A percentile compares a stretch with the other conserved stretches of the same genome.
Evolutionary conservation across 2,888 invertebrate genomes (phyloP).

Genomic region (Unio delphinus): DNA sequence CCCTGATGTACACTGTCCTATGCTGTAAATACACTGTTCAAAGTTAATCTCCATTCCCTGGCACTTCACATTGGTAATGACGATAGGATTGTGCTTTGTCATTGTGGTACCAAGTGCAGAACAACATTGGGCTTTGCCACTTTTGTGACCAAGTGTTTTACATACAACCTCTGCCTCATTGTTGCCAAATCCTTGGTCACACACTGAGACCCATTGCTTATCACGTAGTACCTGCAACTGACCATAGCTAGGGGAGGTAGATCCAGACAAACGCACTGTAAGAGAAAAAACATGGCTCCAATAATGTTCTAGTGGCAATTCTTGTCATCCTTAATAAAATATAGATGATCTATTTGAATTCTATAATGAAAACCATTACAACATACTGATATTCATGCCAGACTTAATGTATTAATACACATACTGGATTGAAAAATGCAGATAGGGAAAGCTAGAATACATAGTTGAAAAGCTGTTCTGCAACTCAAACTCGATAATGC

Average conservation of each 20-base stretch:
- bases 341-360: too few relatives aligned
- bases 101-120: slow-evolving; percentile 40
- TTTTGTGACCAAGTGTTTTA: slow-evolving; percentile 76
- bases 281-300: slow-evolving; percentile 1
- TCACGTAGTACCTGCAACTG: slow-evolving; percentile 50
- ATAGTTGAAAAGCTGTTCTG: too few relatives aligned
- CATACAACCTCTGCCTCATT: slow-evolving; percentile 80
- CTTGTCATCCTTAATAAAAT: too few relatives aligned
- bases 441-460: too few relatives aligned
- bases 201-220: slow-evolving; percentile 78
- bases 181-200: slow-evolving; percentile 81
- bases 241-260: slow-evolving; percentile 39
- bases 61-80: slow-evolving; percentile 41
- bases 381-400: too few relatives aligned
- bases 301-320: too few relatives aligned
- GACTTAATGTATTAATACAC: too few relatives aligned
- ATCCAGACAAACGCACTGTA: slow-evolving; percentile 45
- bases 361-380: too few relatives aligned
- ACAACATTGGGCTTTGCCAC: slow-evolving; percentile 51
- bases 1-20: slow-evolving; percentile 32
- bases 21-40: slow-evolving; percentile 27
- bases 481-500: too few relatives aligned
- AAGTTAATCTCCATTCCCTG: slow-evolving; percentile 40
- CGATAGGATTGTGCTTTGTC: slow-evolving; percentile 18
- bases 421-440: too few relatives aligned